These are phyloP conservation scores for Allolobophora icterica DNA, from an alignment of 2,888 invertebrate species.

Conservation along the genomic window DNA sequence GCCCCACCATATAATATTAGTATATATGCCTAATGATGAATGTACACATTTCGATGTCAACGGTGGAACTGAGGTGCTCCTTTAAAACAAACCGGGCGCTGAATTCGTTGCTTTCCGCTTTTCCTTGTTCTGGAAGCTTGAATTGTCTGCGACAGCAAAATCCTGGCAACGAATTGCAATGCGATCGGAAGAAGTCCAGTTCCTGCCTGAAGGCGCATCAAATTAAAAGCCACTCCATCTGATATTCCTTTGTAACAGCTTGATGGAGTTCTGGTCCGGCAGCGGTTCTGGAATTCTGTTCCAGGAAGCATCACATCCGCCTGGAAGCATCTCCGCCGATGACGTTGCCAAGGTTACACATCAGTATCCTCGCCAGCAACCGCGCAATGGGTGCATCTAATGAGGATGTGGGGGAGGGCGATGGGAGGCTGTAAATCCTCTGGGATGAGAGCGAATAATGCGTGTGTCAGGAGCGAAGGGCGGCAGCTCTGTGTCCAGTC, in stretches of 20 bases:
- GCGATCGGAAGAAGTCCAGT: neutral
- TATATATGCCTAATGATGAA: too few relatives aligned
- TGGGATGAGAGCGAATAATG: neutral
- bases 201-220: neutral
- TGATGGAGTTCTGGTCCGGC: neutral
- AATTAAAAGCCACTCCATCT: neutral
- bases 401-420: too few relatives aligned
- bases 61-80: too few relatives aligned
- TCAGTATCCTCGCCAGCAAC: neutral
- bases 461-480: neutral
- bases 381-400: neutral
- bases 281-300: neutral
- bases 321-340: neutral
- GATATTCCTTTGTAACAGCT: neutral
- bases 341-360: conserved; percentile 6
- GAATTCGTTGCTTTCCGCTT: neutral
- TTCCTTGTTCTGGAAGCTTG: neutral
- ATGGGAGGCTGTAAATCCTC: neutral
- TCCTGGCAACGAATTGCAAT: neutral
- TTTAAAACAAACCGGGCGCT: too few relatives aligned
- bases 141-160: neutral
- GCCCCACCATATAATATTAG: too few relatives aligned
- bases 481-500: neutral
- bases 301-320: neutral
- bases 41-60: too few relatives aligned